These are phyloP conservation scores for Thryonomys swinderianus DNA, from an alignment of 2,113 vertebrate genomes.

Conservation along the genomic window DNA sequence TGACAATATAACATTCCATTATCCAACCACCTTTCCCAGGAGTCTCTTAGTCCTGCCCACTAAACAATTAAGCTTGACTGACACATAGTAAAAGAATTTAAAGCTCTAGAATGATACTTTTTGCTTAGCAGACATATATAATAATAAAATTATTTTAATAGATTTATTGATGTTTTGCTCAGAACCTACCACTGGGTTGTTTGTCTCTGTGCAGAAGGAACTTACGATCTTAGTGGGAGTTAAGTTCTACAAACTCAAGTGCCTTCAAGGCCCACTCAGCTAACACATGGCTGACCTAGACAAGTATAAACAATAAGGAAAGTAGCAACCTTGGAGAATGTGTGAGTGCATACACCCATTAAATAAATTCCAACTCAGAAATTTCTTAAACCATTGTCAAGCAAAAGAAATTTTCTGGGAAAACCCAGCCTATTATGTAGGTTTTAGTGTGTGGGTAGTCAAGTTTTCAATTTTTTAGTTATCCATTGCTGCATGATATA, in stretches of 20 bases:
- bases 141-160: slow-evolving; percentile 29
- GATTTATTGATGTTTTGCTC: slow-evolving; percentile 3
- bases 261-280: not conserved
- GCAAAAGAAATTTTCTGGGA: slow-evolving; percentile 18
- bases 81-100: slow-evolving; percentile 7
- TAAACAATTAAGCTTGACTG: not conserved
- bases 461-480: not conserved
- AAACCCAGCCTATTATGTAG: not conserved
- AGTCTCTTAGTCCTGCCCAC: not conserved
- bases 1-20: not conserved
- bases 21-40: not conserved
- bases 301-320: not conserved
- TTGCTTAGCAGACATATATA: slow-evolving; percentile 17
- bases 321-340: not conserved
- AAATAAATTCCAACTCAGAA: slow-evolving; percentile 7
- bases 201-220: slow-evolving; percentile 13
- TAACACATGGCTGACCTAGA: not conserved
- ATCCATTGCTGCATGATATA: not conserved
- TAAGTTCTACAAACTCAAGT: not conserved
- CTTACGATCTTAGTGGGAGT: slow-evolving; percentile 40
- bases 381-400: slow-evolving; percentile 7
- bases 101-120: not conserved
- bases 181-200: not conserved
- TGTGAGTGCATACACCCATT: not conserved
- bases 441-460: not conserved